Evolutionary conservation across 2,888 invertebrate genomes (phyloP).

Genomic region (Linnaemya tessellans): DNA sequence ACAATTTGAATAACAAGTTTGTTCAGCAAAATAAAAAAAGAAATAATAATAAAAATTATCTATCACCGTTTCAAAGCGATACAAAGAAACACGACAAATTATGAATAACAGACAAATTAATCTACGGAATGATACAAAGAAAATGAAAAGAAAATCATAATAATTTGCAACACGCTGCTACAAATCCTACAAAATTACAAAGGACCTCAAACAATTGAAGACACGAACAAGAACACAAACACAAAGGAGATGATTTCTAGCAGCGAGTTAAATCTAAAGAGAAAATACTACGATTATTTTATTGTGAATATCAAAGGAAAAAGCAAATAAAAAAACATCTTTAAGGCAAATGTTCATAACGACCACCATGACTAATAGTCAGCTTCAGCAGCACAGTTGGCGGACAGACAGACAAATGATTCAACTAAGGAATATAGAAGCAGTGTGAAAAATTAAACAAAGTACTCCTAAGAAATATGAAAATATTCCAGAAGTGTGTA

Average conservation of each 20-base stretch:
- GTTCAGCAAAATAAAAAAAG: background rate
- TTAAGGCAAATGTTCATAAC: conserved; percentile 63
- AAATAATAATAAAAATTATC: background rate
- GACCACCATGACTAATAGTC: conserved; percentile 56
- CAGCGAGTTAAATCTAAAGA: conserved; percentile 23
- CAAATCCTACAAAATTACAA: conserved; percentile 38
- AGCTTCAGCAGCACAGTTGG: conserved; percentile 29
- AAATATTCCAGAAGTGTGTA: background rate
- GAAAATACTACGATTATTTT: conserved; percentile 1
- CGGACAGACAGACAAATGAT: conserved; percentile 36
- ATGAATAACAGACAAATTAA: conserved; percentile 55
- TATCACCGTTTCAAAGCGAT: conserved; percentile 34
- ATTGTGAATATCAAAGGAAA: conserved; percentile 24
- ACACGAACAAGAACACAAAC: conserved; percentile 7
- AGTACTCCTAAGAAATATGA: conserved; percentile 12
- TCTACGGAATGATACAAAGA: conserved; percentile 40
- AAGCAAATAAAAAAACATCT: conserved; percentile 55
- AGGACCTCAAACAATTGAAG: conserved; percentile 37
- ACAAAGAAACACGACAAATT: conserved; percentile 51
- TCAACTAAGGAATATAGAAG: background rate
- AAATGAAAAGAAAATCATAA: conserved; percentile 55
- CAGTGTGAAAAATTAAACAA: conserved; percentile 14
- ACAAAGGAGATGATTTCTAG: conserved; percentile 23
- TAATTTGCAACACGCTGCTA: conserved; percentile 47
- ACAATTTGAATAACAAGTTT: conserved; percentile 34